These are phyloP conservation scores for Morelia viridis DNA, from an alignment of 2,797 vertebrate genomes.

Conservation along the genomic window DNA sequence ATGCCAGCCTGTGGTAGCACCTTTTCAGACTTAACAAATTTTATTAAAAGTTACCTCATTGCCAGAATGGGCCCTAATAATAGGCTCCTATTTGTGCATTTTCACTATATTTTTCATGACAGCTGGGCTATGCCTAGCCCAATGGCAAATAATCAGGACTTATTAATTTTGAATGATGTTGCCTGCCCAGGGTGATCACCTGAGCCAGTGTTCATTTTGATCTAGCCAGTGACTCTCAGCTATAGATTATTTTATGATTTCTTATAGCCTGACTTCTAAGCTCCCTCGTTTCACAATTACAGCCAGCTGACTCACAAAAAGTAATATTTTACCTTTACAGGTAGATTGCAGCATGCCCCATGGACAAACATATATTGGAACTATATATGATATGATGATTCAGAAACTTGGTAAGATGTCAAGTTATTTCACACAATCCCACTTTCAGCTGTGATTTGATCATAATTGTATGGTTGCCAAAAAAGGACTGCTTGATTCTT, in stretches of 20 bases:
- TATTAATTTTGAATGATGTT: not conserved
- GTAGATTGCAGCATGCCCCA: not conserved
- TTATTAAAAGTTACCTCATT: not conserved
- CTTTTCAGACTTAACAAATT: not conserved
- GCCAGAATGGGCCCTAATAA: not conserved
- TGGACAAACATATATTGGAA: not conserved
- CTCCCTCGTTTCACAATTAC: not conserved
- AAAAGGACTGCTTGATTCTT: not conserved
- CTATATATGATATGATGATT: not conserved
- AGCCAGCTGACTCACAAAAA: not conserved
- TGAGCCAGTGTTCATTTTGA: not conserved
- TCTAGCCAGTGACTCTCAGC: not conserved
- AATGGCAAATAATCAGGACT: not conserved
- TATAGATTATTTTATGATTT: not conserved
- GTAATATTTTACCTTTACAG: not conserved
- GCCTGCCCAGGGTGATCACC: not conserved
- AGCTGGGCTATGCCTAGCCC: not conserved
- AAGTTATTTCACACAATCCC: not conserved
- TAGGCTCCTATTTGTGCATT: not conserved
- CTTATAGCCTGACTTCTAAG: not conserved
- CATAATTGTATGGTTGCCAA: not conserved
- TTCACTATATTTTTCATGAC: not conserved
- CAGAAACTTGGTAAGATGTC: not conserved
- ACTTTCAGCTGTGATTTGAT: not conserved
- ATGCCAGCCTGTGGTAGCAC: not conserved